These are phyloP conservation scores for Eilema depressum DNA, from an alignment of 2,888 invertebrate species.

Conservation along the genomic window DNA sequence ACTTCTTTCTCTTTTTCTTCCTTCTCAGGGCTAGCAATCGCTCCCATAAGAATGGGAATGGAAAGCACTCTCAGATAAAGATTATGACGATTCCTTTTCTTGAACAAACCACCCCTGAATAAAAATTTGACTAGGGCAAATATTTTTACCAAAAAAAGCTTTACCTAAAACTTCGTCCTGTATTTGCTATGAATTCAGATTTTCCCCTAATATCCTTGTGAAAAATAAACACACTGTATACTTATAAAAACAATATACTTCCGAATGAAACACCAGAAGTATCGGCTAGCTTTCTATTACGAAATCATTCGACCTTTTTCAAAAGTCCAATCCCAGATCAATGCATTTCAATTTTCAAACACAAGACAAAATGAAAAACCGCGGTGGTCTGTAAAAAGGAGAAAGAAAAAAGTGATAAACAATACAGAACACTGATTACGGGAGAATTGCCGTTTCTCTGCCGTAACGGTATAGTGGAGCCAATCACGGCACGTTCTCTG, in stretches of 20 bases:
- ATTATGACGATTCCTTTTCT: too few relatives aligned
- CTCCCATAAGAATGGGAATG: too few relatives aligned
- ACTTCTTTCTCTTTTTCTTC: too few relatives aligned
- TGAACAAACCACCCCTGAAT: too few relatives aligned
- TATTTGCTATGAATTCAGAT: too few relatives aligned
- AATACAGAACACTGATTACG: conserved; percentile 65
- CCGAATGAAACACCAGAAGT: not conserved
- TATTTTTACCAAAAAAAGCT: too few relatives aligned
- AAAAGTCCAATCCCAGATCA: conserved; percentile 16
- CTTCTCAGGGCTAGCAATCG: too few relatives aligned
- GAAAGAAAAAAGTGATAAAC: conserved; percentile 58
- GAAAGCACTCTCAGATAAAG: too few relatives aligned
- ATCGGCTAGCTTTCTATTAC: conserved; percentile 4
- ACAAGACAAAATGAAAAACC: conserved; percentile 24
- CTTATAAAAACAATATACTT: not conserved
- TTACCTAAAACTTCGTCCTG: too few relatives aligned
- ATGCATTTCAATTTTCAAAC: conserved; percentile 21
- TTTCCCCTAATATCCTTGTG: too few relatives aligned
- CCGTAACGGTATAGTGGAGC: conserved; percentile 58
- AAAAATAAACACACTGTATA: not conserved
- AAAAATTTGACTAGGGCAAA: too few relatives aligned
- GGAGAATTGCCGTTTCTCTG: conserved; percentile 59
- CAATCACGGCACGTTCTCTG: conserved; percentile 64
- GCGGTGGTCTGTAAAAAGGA: conserved; percentile 21
- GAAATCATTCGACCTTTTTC: conserved; percentile 10